These are phyloP conservation scores for Acronicta aceris DNA, from an alignment of 2,888 invertebrate species.

Conservation along the genomic window DNA sequence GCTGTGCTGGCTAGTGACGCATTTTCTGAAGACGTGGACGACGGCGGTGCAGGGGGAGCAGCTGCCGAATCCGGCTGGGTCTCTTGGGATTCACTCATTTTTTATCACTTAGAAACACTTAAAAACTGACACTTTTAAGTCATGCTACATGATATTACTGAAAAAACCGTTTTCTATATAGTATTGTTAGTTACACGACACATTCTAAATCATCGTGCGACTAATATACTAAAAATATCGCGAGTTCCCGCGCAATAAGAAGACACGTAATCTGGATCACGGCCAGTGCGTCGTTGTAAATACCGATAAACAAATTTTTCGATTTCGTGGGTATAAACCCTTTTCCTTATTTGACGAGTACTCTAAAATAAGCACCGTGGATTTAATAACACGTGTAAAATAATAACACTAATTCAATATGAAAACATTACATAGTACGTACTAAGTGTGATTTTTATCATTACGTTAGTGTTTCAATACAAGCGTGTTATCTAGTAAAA, in stretches of 20 bases:
- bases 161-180: conserved; percentile 61
- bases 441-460: conserved; percentile 48
- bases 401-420: conserved; percentile 37
- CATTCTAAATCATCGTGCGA: conserved; percentile 74
- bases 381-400: conserved; percentile 43
- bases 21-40: conserved; percentile 77
- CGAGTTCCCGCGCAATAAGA: conserved; percentile 87
- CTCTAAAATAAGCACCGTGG: conserved; percentile 30
- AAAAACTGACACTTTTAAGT: conserved; percentile 53
- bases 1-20: conserved; percentile 75
- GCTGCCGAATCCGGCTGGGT: conserved; percentile 59
- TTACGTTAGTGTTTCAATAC: conserved; percentile 47
- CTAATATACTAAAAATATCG: conserved; percentile 85
- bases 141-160: conserved; percentile 58
- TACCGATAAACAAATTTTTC: conserved; percentile 63
- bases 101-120: conserved; percentile 67
- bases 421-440: conserved; percentile 21
- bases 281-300: conserved; percentile 82
- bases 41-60: conserved; percentile 66
- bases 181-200: conserved; percentile 66
- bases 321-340: conserved; percentile 34
- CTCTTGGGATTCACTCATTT: conserved; percentile 84
- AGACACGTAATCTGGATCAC: conserved; percentile 87
- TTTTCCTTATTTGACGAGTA: conserved; percentile 1
- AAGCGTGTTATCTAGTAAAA: conserved; percentile 58